Evolutionary conservation across 1,140 invertebrate species (phyloP), one percentile per base, ranked within the genome.

Genomic region (Patella vulgata): DNA sequence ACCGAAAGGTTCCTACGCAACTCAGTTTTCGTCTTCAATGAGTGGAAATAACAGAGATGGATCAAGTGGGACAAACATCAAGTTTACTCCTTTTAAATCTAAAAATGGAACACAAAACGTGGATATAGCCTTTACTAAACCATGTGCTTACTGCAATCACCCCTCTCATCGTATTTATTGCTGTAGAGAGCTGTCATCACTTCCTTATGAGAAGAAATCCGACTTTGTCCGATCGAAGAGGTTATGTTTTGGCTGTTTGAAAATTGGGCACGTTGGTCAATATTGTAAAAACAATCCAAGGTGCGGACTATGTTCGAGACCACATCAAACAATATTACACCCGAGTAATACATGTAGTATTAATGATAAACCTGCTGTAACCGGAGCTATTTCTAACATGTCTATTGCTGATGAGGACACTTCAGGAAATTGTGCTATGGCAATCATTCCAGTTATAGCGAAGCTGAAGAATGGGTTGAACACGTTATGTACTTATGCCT

Each of bases 211-310:
- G 5, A 36, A 55, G 33, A 55, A 28, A 25, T 25, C 27, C 14
- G 14, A 17, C 17, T 55, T 31, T n/a, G n/a, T 55, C 1, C 17
- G 23, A 55, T 2, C 31, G 2, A 55, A 40, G 39, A 9, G 12
- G 39, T 14, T 55, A 21, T 55, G 53, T 9, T 55, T 55, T 40
- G 53, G 53, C n/a, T 55, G 53, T 28, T 21, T 55, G 17, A 55
- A 23, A 17, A 5, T 9, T 40, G 53, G 53, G 19, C 53, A 55
- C 21, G 11, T 5, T 9, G 40, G 40, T 23, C 39, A 27, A 36
- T 11, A 36, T 23, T 54, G 52, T 23, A n/a, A 19, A 9, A 42
- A 23, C 17, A 55, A n/a, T 19, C 6, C 33, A 17, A 40, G 3
- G 19, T 55, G 53, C 40, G 8, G 17, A 12, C 17, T 40, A 14